A percentile compares a stretch with the other conserved stretches of the same genome.
These are phyloP conservation scores for Agapornis canus DNA, from an alignment of 2,797 vertebrate species.

Conservation along the genomic window DNA sequence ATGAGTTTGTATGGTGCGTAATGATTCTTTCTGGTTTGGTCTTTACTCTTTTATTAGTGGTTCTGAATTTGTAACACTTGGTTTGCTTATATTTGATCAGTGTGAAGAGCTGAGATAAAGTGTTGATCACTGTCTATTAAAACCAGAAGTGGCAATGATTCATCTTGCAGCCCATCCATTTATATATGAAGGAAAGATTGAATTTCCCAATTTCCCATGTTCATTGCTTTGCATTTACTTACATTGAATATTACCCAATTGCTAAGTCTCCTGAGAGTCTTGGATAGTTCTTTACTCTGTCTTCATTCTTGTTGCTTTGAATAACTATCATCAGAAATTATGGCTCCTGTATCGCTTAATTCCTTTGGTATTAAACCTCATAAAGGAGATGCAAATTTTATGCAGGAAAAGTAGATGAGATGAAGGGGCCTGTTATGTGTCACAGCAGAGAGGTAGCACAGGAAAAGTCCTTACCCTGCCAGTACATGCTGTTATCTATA, in stretches of 20 bases:
- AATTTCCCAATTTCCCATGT: conserved; percentile 19
- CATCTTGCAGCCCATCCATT: not conserved
- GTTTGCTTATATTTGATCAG: not conserved
- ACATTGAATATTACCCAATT: not conserved
- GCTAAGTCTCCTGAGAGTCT: not conserved
- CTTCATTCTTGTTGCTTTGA: not conserved
- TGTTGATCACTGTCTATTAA: conserved; percentile 11
- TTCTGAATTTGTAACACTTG: not conserved
- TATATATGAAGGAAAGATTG: not conserved
- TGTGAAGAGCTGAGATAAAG: not conserved
- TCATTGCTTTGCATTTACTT: not conserved
- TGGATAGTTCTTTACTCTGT: not conserved
- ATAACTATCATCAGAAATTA: not conserved
- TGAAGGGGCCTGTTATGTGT: conserved; percentile 4
- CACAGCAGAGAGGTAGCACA: not conserved
- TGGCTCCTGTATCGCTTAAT: not conserved
- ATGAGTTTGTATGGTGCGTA: not conserved
- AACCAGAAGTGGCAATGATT: not conserved
- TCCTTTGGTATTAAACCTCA: not conserved
- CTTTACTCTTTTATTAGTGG: not conserved
- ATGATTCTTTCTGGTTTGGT: not conserved
- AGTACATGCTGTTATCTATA: not conserved
- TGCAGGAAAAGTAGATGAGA: not conserved
- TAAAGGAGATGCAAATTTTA: not conserved
- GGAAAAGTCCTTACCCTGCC: not conserved